Base-by-base conservation (phyloP, 2,797 vertebrate genomes). In the Gambelia wislizenii region DNA sequence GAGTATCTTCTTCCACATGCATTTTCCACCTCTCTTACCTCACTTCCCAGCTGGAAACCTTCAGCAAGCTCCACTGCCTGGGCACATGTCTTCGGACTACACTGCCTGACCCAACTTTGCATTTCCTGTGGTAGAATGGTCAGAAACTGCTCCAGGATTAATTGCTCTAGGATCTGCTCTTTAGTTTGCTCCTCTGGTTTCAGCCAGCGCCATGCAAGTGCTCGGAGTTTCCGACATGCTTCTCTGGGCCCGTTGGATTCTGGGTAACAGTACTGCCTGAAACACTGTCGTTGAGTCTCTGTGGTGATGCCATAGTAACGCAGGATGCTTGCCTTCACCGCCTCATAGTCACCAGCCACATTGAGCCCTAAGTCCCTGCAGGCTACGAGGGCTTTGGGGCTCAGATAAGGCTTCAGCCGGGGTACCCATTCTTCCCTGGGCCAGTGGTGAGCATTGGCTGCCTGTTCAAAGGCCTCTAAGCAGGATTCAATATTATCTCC, bases 41-140 rank as follows among this genome's bases (percentile, higher is more conserved):
- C 67, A 39, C 70, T 78, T 80, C 52, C 67, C 54, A 89, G 76
- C 42, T 85, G 83, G 42, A 89, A 89, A 49, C 83, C n/a, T 81
- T 89, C 88, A 49, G 77, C 67, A 9, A 89, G 76, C 14, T 85
- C 88, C 83, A 89, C 83, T 27, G 76, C 88, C n/a, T 89, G 88
- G 77, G 64, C 52, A 1, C 88, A 85, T 18, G 83, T 85, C 25
- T 85, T 20, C 3, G 88, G 88, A 9, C 76, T 6, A 22, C 83
- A 61, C 74, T 30, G 76, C 44, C 76, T 54, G 49, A 89, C 88
- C 88, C 88, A 85, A 6, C 44, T 80, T 64, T 89, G 76, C 67
- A 89, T 89, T 61, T 89, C 52, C n/a, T 36, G 76, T 1, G 88
- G 88, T 74, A 89, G 76, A 83, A 89, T 86, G n/a, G 49, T 14